A percentile compares a stretch with the other conserved stretches of the same genome.
Evolutionary conservation across 2,888 invertebrate species (phyloP).

Genomic region (Disparrhopalites patrizii): DNA sequence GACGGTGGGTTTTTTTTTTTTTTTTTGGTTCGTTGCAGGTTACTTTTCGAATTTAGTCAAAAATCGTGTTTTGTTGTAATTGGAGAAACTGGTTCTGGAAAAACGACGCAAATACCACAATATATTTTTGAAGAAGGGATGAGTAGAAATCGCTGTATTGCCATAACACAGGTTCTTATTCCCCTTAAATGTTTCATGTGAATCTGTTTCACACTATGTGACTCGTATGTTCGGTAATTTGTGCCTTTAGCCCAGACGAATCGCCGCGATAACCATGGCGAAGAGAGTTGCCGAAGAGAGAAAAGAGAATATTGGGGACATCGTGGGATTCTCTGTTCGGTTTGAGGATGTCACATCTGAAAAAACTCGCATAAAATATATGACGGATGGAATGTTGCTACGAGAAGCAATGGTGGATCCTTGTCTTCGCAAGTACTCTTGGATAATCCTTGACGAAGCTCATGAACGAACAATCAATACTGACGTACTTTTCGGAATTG

Average conservation of each 20-base stretch:
- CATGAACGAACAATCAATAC: slow-evolving; percentile 93
- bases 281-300: slow-evolving; percentile 58
- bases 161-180: slow-evolving; percentile 56
- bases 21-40: not conserved
- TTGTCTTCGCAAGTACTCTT: slow-evolving; percentile 68
- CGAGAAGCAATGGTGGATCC: slow-evolving; percentile 79
- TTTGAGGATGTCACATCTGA: slow-evolving; percentile 83
- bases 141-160: slow-evolving; percentile 67
- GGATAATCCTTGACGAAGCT: slow-evolving; percentile 88
- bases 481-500: slow-evolving; percentile 88
- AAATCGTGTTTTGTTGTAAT: slow-evolving; percentile 70
- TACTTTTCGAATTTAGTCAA: slow-evolving; percentile 8
- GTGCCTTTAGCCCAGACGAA: slow-evolving; percentile 52
- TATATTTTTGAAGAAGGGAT: slow-evolving; percentile 77
- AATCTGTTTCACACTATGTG: too few relatives aligned
- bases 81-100: slow-evolving; percentile 99
- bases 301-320: slow-evolving; percentile 54
- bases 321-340: slow-evolving; percentile 70
- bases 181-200: too few relatives aligned
- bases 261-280: slow-evolving; percentile 53
- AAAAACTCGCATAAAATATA: slow-evolving; percentile 79
- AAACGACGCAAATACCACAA: slow-evolving; percentile 99
- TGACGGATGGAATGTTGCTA: slow-evolving; percentile 92
- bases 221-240: too few relatives aligned
- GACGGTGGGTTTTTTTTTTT: not conserved